These are phyloP conservation scores for Amblyornis subalaris DNA, from an alignment of 2,113 vertebrate species.

Conservation along the genomic window DNA sequence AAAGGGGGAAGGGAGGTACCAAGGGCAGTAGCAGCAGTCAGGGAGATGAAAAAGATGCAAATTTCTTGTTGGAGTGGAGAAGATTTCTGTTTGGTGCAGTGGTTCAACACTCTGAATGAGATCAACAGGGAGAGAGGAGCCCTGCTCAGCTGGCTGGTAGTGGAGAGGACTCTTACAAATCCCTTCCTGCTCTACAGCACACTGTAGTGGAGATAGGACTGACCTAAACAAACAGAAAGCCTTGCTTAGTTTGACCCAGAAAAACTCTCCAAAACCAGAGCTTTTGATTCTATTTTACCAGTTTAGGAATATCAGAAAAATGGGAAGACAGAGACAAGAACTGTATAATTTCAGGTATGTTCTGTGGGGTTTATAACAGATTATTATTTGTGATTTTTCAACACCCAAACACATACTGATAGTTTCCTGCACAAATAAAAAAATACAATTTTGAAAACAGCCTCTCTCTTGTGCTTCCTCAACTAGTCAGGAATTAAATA, in stretches of 20 bases:
- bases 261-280: background rate
- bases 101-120: background rate
- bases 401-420: background rate
- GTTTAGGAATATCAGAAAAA: background rate
- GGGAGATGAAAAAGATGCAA: background rate
- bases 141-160: background rate
- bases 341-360: background rate
- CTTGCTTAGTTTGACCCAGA: background rate
- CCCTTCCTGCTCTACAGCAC: background rate
- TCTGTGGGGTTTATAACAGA: background rate
- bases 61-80: background rate
- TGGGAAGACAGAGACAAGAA: background rate
- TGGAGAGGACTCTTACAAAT: background rate
- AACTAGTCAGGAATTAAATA: background rate
- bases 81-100: background rate
- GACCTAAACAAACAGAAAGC: background rate
- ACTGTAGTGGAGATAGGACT: background rate
- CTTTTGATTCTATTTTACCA: background rate
- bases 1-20: background rate
- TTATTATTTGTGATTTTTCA: background rate
- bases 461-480: background rate
- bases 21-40: background rate
- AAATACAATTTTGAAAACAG: background rate
- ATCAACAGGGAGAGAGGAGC: background rate
- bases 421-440: background rate